Evolutionary conservation across 2,888 invertebrate genomes (phyloP), one percentile per base, ranked within the genome.

Genomic region (Plebejus argus): DNA sequence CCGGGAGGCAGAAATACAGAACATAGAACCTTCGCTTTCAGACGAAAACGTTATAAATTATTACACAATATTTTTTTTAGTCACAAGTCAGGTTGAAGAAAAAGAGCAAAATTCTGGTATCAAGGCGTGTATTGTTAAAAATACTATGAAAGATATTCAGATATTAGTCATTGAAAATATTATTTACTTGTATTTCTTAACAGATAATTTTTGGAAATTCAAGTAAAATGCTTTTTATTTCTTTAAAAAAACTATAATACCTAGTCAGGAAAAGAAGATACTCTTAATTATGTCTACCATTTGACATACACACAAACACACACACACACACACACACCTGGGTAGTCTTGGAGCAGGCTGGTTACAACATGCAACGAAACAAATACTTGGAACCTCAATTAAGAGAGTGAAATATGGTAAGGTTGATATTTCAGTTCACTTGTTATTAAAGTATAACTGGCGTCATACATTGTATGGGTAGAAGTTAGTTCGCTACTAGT

Each of bases 401-500:
- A 33, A 61, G 28, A 23, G 66, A 15, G 12, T 66, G 28, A 66
- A 66, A 66, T 28, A 66, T 18, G 28, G 15, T 66, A 66, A 33
- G 28, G 66, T 66, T 66, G 3, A 15, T 33, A 66, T 66, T 23
- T 23, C 12, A 61, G 61, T 61, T 66, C 66, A 33, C 66, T 66
- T 66, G 28, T 66, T 66, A 18, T 28, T 33, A 10, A 66, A 6
- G 23, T 3, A 58, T 2, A 28, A 2, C 58, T 23, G 23, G 3
- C 23, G 61, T 10, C 23, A 23, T 61, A 3, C 15, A 5, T 12
- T 23, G 61, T 61, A 61, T 23, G 20, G 23, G 4, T 66, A 12
- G 61, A 66, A 66, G 61, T 23, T 23, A 61, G 61, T 66, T 66
- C 28, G 15, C 6, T 18, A 66, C 66, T 66, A 66, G 66, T 33